Evolutionary conservation across 2,888 invertebrate genomes (phyloP), one percentile per base, ranked within the genome.

Genomic region (Nymphalis polychloros): DNA sequence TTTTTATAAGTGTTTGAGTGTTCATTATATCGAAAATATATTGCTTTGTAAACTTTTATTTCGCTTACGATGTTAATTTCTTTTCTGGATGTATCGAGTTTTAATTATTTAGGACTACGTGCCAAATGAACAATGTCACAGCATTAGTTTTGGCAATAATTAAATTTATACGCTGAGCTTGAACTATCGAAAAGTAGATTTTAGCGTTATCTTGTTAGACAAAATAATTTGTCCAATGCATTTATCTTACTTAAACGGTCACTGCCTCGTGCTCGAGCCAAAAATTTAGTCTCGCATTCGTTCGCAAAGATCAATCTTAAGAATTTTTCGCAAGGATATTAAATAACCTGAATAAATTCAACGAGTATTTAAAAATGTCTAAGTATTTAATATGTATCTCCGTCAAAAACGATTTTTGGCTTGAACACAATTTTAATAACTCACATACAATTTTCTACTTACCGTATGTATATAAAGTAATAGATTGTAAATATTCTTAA

Each of bases 1-100:
- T 85, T 87, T 82, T 83, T 88, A 81, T 85, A 83, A 84, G 85
- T 85, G 86, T 90, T 89, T 84, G 89, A 86, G 88, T 90, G 90
- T 90, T 89, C 82, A 81, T 80, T 82, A 77, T 80, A 73, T 71
- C 70, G 70, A 66, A 64, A 70, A 61, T 74, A 70, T 74, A 70
- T 71, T 35, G 70, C 68, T 72, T 73, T 59, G 66, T 69, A 65
- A 67, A 55, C 74, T 74, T 76, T 70, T 81, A 76, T 74, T 75
- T 59, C 67, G 68, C 63, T 73, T 71, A 53, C 27, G 57, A 27
- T 2, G 19, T 50, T n/a, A 50, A 50, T 8, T 55, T 62, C 68
- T 63, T 65, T 61, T 59, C 57, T 48, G 8, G 17, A 61, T 63
- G 57, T 69, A 65, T 61, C 60, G 63, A 23, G 59, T 72, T 60